Percentiles rank a stretch among this genome's conserved stretches.
Evolutionary conservation across 2,888 invertebrate genomes (phyloP).

Genomic region (Trissonchulus latispiculum): DNA sequence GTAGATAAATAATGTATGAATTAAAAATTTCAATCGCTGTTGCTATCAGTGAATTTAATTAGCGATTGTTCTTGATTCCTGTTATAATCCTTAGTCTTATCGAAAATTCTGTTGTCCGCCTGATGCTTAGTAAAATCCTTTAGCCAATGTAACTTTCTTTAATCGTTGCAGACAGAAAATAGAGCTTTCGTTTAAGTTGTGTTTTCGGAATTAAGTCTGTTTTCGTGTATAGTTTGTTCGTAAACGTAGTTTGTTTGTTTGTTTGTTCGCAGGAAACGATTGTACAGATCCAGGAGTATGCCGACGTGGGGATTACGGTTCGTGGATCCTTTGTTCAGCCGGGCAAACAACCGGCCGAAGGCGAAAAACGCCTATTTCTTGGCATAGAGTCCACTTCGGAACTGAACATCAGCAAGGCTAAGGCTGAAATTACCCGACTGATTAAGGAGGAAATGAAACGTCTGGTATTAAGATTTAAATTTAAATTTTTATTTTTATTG

Average conservation of each 20-base stretch:
- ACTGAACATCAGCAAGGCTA: slow-evolving; percentile 85
- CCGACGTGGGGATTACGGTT: slow-evolving; percentile 96
- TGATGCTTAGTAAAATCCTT: no score
- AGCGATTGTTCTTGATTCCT: no score
- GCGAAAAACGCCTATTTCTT: slow-evolving; percentile 83
- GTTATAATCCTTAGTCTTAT: no score
- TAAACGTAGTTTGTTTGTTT: neutral
- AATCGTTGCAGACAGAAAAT: neutral
- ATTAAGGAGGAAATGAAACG: slow-evolving; percentile 95
- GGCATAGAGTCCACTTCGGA: slow-evolving; percentile 98
- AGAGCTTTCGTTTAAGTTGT: neutral
- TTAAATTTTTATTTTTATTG: no score
- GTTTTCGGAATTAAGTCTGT: no score
- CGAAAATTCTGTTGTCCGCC: no score
- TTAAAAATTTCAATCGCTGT: no score
- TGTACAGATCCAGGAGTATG: slow-evolving; percentile 95
- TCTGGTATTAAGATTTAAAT: no score
- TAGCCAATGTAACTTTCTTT: no score
- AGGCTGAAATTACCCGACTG: slow-evolving; percentile 88
- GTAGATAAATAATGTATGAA: no score
- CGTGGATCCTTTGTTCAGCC: slow-evolving; percentile 85
- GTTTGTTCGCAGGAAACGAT: slow-evolving; percentile 66
- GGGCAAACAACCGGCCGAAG: slow-evolving; percentile 74
- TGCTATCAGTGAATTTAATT: no score
- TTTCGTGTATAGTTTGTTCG: no score